A percentile compares a stretch with the other conserved stretches of the same genome.
These are phyloP conservation scores for Coelogynopora nodosa DNA, from an alignment of 2,888 invertebrate species.

Conservation along the genomic window DNA sequence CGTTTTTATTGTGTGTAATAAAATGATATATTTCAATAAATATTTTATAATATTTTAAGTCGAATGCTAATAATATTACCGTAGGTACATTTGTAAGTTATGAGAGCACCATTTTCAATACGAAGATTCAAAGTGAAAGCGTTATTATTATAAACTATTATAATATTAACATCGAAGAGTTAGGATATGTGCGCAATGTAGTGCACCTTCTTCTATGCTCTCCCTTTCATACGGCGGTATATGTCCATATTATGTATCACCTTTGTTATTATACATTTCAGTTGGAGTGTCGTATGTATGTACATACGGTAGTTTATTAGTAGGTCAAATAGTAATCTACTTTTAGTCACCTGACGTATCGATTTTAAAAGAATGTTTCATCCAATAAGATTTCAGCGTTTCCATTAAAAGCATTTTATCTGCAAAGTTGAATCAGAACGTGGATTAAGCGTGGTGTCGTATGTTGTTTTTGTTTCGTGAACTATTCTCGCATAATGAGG, in stretches of 20 bases:
- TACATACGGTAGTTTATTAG: slow-evolving; percentile 22
- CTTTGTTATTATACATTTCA: no score
- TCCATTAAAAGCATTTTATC: slow-evolving; percentile 1
- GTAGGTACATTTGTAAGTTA: no score
- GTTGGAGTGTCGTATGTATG: not conserved
- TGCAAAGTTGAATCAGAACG: slow-evolving; percentile 5
- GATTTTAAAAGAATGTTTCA: not conserved
- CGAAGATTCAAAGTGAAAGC: no score
- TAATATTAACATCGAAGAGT: no score
- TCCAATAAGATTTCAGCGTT: not conserved
- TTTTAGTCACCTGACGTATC: slow-evolving; percentile 19
- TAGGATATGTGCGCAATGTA: no score
- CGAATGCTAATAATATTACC: not conserved
- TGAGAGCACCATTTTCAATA: no score
- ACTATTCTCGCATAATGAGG: not conserved
- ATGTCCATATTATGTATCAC: no score
- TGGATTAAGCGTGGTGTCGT: slow-evolving; percentile 27
- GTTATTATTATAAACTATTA: no score
- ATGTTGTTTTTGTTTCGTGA: not conserved
- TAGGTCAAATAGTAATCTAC: slow-evolving; percentile 10
- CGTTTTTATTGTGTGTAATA: no score
- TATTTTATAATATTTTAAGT: not conserved
- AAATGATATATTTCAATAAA: not conserved
- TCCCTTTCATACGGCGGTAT: no score
- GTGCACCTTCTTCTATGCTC: no score